phyloP scores from a whole-genome alignment of 1,140 invertebrate species.

The Philotrypesis tridentata region DNA sequence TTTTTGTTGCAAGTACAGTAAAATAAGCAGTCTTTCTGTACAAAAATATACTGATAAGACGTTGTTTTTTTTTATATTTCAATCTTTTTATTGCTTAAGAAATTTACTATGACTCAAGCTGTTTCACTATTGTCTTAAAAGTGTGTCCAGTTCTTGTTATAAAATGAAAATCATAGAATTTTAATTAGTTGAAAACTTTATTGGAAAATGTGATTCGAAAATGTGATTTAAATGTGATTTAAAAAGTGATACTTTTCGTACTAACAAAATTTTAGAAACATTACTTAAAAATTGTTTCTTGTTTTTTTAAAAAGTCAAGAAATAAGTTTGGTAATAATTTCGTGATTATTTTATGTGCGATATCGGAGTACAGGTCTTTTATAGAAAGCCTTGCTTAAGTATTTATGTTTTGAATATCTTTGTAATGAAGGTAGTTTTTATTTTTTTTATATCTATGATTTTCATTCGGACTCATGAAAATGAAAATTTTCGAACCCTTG shows the following conservation, averaged over 20 bases:
- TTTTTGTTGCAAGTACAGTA: background rate
- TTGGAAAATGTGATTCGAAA: constrained; percentile 12
- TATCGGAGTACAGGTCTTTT: constrained; percentile 10
- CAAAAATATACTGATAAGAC: background rate
- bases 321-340: too few species aligned
- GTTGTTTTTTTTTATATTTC: too few species aligned
- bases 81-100: too few species aligned
- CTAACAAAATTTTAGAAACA: too few species aligned
- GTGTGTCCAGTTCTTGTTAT: background rate
- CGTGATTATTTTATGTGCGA: constrained; percentile 23
- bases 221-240: constrained; percentile 36
- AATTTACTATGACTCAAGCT: background rate
- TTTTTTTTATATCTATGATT: constrained; percentile 30
- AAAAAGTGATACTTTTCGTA: constrained; percentile 26
- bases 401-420: background rate
- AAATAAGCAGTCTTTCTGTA: background rate
- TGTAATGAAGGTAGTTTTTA: too few species aligned
- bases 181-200: background rate
- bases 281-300: too few species aligned
- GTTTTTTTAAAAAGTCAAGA: too few species aligned
- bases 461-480: constrained; percentile 9
- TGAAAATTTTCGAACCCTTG: constrained; percentile 6
- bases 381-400: background rate
- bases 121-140: background rate
- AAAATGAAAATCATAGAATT: constrained; percentile 26